A percentile compares a stretch with the other conserved stretches of the same genome.
Conservation (phyloP, 2,888 invertebrate genomes). For the Mesoligia furuncula region DNA sequence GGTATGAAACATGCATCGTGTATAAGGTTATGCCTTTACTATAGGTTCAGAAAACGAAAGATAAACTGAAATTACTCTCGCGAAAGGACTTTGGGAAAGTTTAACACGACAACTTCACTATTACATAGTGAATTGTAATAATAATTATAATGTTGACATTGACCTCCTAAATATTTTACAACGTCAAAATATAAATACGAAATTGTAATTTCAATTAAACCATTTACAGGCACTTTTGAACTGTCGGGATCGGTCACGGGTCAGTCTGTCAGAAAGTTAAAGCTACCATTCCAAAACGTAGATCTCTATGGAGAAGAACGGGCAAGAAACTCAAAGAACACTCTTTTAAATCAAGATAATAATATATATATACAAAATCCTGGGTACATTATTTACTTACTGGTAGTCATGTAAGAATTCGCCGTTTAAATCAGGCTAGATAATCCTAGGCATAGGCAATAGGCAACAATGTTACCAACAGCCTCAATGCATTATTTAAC, state of each 20-base stretch:
- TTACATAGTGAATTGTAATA: too few relatives aligned
- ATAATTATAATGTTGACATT: neutral
- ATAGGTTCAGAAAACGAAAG: neutral
- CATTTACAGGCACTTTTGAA: too few relatives aligned
- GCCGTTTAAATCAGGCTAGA: neutral
- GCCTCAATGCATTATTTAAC: constrained; percentile 47
- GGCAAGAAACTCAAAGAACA: too few relatives aligned
- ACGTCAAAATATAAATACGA: neutral
- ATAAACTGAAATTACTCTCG: neutral
- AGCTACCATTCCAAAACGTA: too few relatives aligned
- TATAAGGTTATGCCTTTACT: neutral
- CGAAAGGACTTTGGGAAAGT: neutral
- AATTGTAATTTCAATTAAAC: neutral
- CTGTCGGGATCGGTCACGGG: too few relatives aligned
- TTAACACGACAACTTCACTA: too few relatives aligned
- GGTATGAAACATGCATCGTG: neutral
- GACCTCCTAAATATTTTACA: neutral
- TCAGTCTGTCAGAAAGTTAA: too few relatives aligned
- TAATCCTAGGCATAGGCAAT: constrained; percentile 20
- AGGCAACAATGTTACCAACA: too few relatives aligned
- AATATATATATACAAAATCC: too few relatives aligned
- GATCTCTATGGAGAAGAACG: too few relatives aligned
- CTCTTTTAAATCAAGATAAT: too few relatives aligned
- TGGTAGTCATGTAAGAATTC: constrained; percentile 7
- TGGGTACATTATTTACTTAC: too few relatives aligned